These are phyloP conservation scores for Condylura cristata DNA, from an alignment of 2,113 vertebrate genomes.

Conservation along the genomic window DNA sequence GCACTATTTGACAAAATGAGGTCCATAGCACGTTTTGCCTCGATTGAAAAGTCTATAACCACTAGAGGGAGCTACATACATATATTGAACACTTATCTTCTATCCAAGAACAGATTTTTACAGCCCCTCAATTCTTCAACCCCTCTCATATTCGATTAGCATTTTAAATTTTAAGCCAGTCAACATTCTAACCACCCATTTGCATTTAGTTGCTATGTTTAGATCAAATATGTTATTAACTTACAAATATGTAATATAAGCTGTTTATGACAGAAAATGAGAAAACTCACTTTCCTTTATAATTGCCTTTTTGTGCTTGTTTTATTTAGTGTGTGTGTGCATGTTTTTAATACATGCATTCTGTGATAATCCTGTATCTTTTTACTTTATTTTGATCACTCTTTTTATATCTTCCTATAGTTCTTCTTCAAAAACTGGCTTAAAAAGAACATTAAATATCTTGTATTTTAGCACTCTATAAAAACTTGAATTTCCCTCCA, in stretches of 20 bases:
- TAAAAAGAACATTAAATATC: background rate
- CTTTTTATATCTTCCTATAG: background rate
- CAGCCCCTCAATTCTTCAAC: background rate
- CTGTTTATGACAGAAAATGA: background rate
- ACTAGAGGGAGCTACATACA: slow-evolving; percentile 28
- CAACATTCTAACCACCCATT: background rate
- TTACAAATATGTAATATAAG: background rate
- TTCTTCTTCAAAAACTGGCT: background rate
- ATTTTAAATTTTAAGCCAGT: slow-evolving; percentile 29
- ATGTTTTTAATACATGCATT: background rate
- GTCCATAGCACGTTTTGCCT: background rate
- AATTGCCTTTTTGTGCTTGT: background rate
- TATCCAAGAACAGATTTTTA: background rate
- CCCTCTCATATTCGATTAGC: background rate
- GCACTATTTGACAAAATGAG: background rate
- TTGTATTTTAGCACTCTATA: background rate
- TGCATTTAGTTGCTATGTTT: background rate
- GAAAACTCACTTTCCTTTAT: slow-evolving; percentile 21
- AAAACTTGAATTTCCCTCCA: background rate
- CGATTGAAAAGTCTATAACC: background rate
- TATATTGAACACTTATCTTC: background rate
- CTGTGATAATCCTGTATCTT: background rate
- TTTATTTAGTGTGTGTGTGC: too few species aligned
- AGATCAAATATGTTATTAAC: background rate
- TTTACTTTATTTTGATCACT: background rate